Evolutionary conservation across 2,113 vertebrate genomes (phyloP).

Genomic region (Lathamus discolor): DNA sequence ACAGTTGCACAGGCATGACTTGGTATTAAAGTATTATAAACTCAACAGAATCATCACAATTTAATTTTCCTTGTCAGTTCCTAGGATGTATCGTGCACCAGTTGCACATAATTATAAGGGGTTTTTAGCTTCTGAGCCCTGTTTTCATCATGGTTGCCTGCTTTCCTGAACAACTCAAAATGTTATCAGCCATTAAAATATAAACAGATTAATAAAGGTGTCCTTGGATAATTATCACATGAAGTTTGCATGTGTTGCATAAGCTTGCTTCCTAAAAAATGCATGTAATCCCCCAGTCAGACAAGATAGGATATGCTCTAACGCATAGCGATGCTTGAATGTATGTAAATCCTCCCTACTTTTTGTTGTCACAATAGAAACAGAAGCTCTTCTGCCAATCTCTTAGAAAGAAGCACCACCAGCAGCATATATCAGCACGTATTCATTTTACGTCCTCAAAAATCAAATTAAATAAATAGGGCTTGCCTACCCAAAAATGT

Average conservation of each 20-base stretch:
- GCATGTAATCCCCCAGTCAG: neutral
- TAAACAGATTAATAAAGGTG: neutral
- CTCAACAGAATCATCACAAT: neutral
- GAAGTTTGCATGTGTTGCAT: neutral
- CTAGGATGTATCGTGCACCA: neutral
- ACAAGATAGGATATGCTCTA: neutral
- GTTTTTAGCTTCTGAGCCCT: neutral
- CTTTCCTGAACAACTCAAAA: neutral
- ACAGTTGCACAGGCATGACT: neutral
- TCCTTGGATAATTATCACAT: neutral
- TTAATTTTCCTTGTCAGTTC: neutral
- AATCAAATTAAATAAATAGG: neutral
- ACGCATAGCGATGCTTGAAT: neutral
- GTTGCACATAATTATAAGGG: neutral
- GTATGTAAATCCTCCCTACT: neutral
- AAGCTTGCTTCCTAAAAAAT: neutral
- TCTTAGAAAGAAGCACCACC: neutral
- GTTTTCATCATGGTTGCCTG: neutral
- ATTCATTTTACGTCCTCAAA: neutral
- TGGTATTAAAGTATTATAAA: neutral
- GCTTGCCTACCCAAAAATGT: neutral
- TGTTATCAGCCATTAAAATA: neutral
- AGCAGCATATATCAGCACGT: neutral
- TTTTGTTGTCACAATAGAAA: neutral
- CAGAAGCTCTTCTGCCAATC: neutral